These are phyloP conservation scores for Silvanus unidentatus DNA, from an alignment of 2,888 invertebrate genomes.

Conservation along the genomic window DNA sequence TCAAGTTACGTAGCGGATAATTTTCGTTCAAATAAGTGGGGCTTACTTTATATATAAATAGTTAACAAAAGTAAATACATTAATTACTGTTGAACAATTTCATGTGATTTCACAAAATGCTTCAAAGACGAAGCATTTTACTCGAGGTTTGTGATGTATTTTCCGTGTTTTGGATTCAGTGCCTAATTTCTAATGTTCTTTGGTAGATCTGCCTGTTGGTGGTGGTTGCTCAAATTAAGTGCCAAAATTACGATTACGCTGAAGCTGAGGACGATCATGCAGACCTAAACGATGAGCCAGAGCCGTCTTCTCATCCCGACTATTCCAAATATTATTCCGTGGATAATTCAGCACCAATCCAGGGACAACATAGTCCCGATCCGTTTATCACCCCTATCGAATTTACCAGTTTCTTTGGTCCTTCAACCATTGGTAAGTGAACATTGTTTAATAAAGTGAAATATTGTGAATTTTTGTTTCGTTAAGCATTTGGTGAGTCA, in stretches of 20 bases:
- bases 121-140: slow-evolving; percentile 37
- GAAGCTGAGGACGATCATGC: slow-evolving; percentile 25
- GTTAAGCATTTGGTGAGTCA: slow-evolving; percentile 18
- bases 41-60: no score
- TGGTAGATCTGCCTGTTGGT: slow-evolving; percentile 28
- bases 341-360: slow-evolving; percentile 24
- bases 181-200: slow-evolving; percentile 6
- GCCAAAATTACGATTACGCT: slow-evolving; percentile 31
- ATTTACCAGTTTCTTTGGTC: slow-evolving; percentile 50
- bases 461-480: slow-evolving; percentile 7
- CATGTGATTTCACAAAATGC: slow-evolving; percentile 30
- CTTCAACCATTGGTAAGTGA: slow-evolving; percentile 22
- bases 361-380: background rate
- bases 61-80: slow-evolving; percentile 29
- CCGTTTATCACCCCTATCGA: slow-evolving; percentile 49
- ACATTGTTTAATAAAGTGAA: slow-evolving; percentile 9
- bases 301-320: slow-evolving; percentile 30
- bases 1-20: slow-evolving; percentile 29
- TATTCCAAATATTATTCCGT: slow-evolving; percentile 40
- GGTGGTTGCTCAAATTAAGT: slow-evolving; percentile 19
- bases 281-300: slow-evolving; percentile 24
- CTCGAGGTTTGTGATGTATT: slow-evolving; percentile 35
- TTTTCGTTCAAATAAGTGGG: slow-evolving; percentile 8
- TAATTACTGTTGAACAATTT: slow-evolving; percentile 21
- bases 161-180: background rate